Evolutionary conservation across 1,140 invertebrate species (phyloP).

Genomic region (Pemphigus obesinymphae): DNA sequence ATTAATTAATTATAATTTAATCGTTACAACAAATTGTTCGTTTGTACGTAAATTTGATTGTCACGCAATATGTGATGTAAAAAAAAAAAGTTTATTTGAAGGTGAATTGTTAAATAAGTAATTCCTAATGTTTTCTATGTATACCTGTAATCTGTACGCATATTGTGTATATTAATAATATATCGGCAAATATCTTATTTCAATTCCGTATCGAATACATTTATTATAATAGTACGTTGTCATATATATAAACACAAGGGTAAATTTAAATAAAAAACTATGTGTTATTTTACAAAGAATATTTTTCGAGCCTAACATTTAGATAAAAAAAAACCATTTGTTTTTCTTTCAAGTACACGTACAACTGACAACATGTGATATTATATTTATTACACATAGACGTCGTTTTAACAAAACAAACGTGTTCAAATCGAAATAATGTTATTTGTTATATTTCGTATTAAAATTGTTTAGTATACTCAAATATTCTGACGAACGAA

Average conservation of each 20-base stretch:
- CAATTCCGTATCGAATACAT: background rate
- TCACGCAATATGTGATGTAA: background rate
- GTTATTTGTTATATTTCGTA: slow-evolving; percentile 12
- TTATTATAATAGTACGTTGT: background rate
- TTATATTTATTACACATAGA: background rate
- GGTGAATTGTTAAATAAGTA: background rate
- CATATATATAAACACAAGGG: background rate
- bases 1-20: background rate
- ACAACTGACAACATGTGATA: background rate
- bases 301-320: background rate
- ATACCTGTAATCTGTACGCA: too few relatives aligned
- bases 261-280: background rate
- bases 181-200: too few relatives aligned
- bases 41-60: background rate
- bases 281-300: background rate
- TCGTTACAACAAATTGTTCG: background rate
- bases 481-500: background rate
- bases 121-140: background rate
- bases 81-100: background rate
- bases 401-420: background rate
- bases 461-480: slow-evolving; percentile 8
- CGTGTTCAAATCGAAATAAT: background rate
- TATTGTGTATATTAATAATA: too few relatives aligned
- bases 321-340: background rate
- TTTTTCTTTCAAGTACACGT: background rate